Evolutionary conservation across 2,113 vertebrate genomes (phyloP).

Genomic region (Octodon degus): DNA sequence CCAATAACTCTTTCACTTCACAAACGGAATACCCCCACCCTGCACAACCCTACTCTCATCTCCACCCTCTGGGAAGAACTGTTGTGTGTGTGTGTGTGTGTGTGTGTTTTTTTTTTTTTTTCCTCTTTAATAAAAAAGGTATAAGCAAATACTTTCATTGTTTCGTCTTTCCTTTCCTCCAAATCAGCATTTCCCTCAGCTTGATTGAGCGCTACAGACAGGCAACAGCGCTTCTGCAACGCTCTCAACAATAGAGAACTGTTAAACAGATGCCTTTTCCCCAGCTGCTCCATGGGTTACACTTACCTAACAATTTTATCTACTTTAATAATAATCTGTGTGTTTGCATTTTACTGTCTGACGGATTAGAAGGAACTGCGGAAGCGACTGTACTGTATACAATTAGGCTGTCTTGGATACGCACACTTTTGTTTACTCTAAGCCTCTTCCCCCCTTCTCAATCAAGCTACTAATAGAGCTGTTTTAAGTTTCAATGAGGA

Average conservation of each 20-base stretch:
- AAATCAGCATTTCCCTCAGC: conserved; percentile 80
- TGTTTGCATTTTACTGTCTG: conserved; percentile 77
- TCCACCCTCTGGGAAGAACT: conserved; percentile 67
- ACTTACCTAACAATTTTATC: conserved; percentile 85
- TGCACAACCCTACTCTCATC: conserved; percentile 75
- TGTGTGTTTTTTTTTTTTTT: neutral
- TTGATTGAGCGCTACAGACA: conserved; percentile 84
- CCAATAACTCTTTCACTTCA: conserved; percentile 79
- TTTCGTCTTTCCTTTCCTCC: conserved; percentile 62
- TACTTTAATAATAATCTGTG: conserved; percentile 84
- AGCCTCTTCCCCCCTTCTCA: conserved; percentile 79
- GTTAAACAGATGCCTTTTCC: conserved; percentile 83
- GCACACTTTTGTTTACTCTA: conserved; percentile 86
- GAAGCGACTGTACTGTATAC: conserved; percentile 82
- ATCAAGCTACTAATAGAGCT: conserved; percentile 86
- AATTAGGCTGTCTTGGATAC: conserved; percentile 84
- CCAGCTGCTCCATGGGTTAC: conserved; percentile 73
- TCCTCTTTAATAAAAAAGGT: conserved; percentile 69
- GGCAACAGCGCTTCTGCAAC: conserved; percentile 78
- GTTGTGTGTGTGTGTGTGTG: too few relatives aligned
- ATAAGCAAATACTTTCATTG: conserved; percentile 80
- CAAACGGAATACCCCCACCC: conserved; percentile 70
- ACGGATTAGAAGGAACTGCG: conserved; percentile 83
- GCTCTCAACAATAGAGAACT: conserved; percentile 86
- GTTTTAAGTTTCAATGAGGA: conserved; percentile 86